Base-by-base conservation (phyloP, 2,888 invertebrate species). In the Abscondita cerata region DNA sequence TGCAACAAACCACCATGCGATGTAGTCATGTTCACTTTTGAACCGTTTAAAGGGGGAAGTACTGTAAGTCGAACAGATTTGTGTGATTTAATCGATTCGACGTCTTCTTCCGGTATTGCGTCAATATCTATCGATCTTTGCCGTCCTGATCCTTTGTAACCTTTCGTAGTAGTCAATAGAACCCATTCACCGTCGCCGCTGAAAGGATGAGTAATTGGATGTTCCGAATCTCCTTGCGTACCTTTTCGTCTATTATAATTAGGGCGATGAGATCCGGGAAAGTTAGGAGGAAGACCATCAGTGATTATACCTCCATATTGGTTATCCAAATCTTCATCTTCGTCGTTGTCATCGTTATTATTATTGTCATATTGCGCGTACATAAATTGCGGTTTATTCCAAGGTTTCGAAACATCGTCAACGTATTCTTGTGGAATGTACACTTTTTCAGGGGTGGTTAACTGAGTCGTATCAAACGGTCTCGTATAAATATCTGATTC, bases 131-230 rank as follows among this genome's bases (percentile, higher is more conserved):
- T 59, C 6, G 80, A 76, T 57, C 81, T 69, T 64, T 78, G 78
- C 47, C 74, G 70, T 73, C 47, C 70, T 1, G 82, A 81, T 55
- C 84, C 83, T 62, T 86, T 85, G 73, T 90, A 91, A 0, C 91
- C 91, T 79, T 90, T 89, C 9, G 91, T 92, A 2, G 91, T 90
- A 0, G 91, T 91, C 5, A 92, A 78, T 1, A 92, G 80, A 1
- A 92, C 87, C 92, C 92, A 92, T 69, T 91, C 89, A 0, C 92
- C 92, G 62, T 91, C 88, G 0, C 89, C 88, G 62, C 83, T 83
- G 0, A 85, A 82, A 0, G 90, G 89, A 75, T 88, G 84, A 1
- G 84, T 83, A 1, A 81, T 78, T 0, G 87, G 84, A 72, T 86
- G 84, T 1, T 72, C 70, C n/a, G 76, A 75, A 6, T 36, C 18